A percentile compares a stretch with the other conserved stretches of the same genome.
Evolutionary conservation across 2,888 invertebrate species (phyloP).

Genomic region (Ochlodes sylvanus): DNA sequence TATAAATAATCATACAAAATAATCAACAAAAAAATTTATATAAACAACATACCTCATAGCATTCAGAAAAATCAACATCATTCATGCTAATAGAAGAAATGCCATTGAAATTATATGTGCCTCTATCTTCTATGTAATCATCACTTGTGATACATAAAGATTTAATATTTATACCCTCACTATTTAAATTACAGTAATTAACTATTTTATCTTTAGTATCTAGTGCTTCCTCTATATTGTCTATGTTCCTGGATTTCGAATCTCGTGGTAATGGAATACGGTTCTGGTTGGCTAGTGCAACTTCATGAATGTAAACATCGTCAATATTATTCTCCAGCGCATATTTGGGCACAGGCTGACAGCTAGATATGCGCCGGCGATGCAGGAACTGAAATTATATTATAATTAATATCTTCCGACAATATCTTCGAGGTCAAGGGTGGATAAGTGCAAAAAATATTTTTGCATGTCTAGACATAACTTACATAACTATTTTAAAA

Average conservation of each 20-base stretch:
- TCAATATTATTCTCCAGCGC: constrained; percentile 61
- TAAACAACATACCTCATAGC: constrained; percentile 62
- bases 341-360: constrained; percentile 63
- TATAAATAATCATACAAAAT: too few relatives aligned
- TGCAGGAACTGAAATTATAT: constrained; percentile 65
- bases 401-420: constrained; percentile 10
- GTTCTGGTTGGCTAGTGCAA: constrained; percentile 47
- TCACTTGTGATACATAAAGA: constrained; percentile 64
- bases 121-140: constrained; percentile 72
- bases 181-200: constrained; percentile 48
- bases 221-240: constrained; percentile 45
- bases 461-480: constrained; percentile 15
- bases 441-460: constrained; percentile 31
- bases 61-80: constrained; percentile 68
- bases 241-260: constrained; percentile 43
- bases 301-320: constrained; percentile 60
- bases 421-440: constrained; percentile 63
- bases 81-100: constrained; percentile 61
- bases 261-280: constrained; percentile 37
- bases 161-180: constrained; percentile 58
- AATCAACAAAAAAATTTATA: neutral
- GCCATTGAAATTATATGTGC: constrained; percentile 53
- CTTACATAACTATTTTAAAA: constrained; percentile 31
- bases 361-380: constrained; percentile 74
- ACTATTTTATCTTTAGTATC: constrained; percentile 43